These are phyloP conservation scores for Andrena cerasifolii DNA, from an alignment of 1,140 invertebrate genomes.

Conservation along the genomic window DNA sequence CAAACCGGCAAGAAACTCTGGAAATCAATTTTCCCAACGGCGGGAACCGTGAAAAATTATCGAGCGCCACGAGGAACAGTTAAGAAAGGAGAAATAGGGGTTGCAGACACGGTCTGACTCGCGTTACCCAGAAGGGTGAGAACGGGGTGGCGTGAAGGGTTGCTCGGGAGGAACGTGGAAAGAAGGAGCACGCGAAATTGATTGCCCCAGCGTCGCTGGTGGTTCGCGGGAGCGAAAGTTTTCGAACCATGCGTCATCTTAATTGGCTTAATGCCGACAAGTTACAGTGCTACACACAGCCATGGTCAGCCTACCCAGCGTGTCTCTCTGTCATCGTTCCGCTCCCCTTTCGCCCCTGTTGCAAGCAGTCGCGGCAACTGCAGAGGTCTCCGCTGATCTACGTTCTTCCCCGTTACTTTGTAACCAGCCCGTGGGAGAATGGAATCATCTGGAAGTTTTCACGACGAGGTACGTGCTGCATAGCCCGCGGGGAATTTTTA, in stretches of 20 bases:
- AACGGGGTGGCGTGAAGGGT: background rate
- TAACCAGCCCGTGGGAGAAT: conserved; percentile 19
- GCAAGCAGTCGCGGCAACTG: background rate
- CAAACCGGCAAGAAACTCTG: conserved; percentile 31
- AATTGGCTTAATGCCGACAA: conserved; percentile 79
- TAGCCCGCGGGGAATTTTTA: conserved; percentile 16
- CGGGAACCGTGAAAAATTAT: conserved; percentile 58
- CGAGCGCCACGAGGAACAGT: conserved; percentile 5
- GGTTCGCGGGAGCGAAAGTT: conserved; percentile 69
- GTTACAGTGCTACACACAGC: conserved; percentile 65
- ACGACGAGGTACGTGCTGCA: conserved; percentile 27
- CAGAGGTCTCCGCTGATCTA: background rate
- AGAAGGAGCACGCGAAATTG: conserved; percentile 68
- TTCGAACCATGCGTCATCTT: conserved; percentile 75
- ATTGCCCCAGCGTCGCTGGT: conserved; percentile 61
- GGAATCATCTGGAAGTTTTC: conserved; percentile 55
- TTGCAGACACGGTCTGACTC: conserved; percentile 13
- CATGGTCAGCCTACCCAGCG: conserved; percentile 20
- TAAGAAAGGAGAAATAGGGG: conserved; percentile 15
- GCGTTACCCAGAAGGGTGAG: conserved; percentile 8
- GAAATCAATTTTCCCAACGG: conserved; percentile 47
- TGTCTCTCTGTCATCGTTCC: background rate
- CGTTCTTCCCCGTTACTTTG: conserved; percentile 5
- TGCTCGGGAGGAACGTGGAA: conserved; percentile 2
- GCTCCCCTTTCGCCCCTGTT: background rate